Evolutionary conservation across 1,140 invertebrate genomes (phyloP), one percentile per base, ranked within the genome.

Genomic region (Goniozus legneri): DNA sequence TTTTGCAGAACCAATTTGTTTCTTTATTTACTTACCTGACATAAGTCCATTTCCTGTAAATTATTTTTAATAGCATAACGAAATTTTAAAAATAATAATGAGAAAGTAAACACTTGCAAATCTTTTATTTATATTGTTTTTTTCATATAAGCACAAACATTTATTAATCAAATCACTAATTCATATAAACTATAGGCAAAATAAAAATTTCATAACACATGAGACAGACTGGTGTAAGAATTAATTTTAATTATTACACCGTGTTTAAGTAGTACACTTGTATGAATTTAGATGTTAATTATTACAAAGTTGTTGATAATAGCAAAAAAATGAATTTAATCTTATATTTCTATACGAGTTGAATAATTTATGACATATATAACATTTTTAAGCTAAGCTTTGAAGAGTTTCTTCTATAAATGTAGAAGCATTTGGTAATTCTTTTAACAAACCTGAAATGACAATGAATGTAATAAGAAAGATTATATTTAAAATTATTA

Each of bases 381-480:
- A 54, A 31, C 56, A 47, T 50, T 19, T 56, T 52, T 53, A 73
- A 50, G 59, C 61, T 14, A 79, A 56, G 50, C 67, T 61, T 50
- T 71, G 72, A 50, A 80, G 58, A 59, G 77, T 41, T 50, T 84
- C 79, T 16, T 64, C 76, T 62, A 85, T 74, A 58, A 80, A 84
- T 42, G 74, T 76, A 47, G 79, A 76, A 30, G 83, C 80, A 60
- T 79, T 78, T 16, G 76, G 62, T 53, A 85, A 79, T 50, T 84
- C 82, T 58, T 78, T 80, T 53, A 85, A 65, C 47, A 86, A 69
- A 66, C 80, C 84, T 86, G 67, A 36, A 80, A 79, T 50, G 54
- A 58, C 56, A 56, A 58, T 39, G 8, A 27, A 6, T 13, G 10
- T 39, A 39, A 32, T 8, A 19, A 22, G 30, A 19, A 27, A 2